A percentile compares a stretch with the other conserved stretches of the same genome.
These are phyloP conservation scores for Verasper variegatus DNA, from an alignment of 2,113 vertebrate genomes.

Conservation along the genomic window DNA sequence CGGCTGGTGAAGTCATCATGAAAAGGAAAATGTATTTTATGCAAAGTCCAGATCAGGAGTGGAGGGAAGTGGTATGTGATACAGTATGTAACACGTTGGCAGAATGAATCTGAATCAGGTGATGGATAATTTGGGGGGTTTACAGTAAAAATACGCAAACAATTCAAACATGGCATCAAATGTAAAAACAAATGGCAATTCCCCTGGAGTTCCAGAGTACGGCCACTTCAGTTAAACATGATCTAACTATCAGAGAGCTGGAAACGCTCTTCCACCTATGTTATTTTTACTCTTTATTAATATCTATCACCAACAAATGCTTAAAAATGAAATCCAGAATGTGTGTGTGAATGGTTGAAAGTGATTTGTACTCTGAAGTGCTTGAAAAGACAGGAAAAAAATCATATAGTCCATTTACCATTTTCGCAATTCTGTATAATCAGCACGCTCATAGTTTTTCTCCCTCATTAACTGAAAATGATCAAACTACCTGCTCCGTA, in stretches of 20 bases:
- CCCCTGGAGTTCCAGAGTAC: neutral
- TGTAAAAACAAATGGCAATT: neutral
- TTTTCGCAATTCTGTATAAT: too few species aligned
- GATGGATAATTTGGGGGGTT: neutral
- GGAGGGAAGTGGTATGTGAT: neutral
- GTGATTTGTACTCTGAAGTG: too few species aligned
- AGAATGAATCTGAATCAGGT: neutral
- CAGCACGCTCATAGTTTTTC: too few species aligned
- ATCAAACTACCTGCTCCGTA: too few species aligned
- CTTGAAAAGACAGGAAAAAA: too few species aligned
- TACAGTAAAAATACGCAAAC: neutral
- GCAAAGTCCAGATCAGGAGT: conserved; percentile 32
- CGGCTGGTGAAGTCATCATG: conserved; percentile 71
- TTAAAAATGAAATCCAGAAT: neutral
- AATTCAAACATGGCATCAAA: neutral
- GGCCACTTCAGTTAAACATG: neutral
- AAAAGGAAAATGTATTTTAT: conserved; percentile 50
- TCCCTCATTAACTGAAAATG: too few species aligned
- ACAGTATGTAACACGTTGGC: neutral
- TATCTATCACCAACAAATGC: neutral
- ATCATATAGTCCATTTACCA: too few species aligned
- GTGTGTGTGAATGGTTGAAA: neutral
- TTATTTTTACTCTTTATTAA: neutral
- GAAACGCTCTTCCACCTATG: neutral
- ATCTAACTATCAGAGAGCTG: neutral